These are phyloP conservation scores for Sitophilus oryzae DNA, from an alignment of 1,140 invertebrate species.

Conservation along the genomic window DNA sequence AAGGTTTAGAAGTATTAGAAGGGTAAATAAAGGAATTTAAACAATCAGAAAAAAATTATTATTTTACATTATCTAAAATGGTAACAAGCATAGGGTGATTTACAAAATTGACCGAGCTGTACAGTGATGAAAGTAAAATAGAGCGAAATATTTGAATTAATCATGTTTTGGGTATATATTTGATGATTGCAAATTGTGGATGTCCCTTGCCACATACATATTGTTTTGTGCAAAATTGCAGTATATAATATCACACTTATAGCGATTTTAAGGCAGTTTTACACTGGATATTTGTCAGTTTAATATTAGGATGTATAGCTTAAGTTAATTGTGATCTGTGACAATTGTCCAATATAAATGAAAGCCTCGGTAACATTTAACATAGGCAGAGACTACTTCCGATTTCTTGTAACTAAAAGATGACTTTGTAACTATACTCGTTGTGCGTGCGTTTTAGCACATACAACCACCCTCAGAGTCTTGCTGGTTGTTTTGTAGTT, in stretches of 20 bases:
- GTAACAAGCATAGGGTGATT: not conserved
- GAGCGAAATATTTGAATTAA: not conserved
- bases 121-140: not conserved
- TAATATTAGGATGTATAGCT: not conserved
- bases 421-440: conserved; percentile 25
- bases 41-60: not conserved
- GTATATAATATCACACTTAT: conserved; percentile 29
- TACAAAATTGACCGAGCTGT: not conserved
- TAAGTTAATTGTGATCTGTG: not conserved
- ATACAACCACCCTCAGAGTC: conserved; percentile 73
- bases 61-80: not conserved
- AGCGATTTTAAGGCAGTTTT: conserved; percentile 6
- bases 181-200: conserved; percentile 9
- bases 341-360: conserved; percentile 5
- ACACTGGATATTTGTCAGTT: conserved; percentile 1
- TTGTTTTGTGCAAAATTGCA: conserved; percentile 20
- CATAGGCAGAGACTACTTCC: conserved; percentile 35
- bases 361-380: conserved; percentile 22
- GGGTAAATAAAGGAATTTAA: too few species aligned
- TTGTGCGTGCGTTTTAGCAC: conserved; percentile 50
- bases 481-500: conserved; percentile 65
- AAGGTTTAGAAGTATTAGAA: too few species aligned
- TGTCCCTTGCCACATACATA: conserved; percentile 27
- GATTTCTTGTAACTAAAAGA: conserved; percentile 16
- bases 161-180: not conserved